Evolutionary conservation across 2,113 vertebrate species (phyloP), one percentile per base, ranked within the genome.

Genomic region (Pleuronectes platessa): DNA sequence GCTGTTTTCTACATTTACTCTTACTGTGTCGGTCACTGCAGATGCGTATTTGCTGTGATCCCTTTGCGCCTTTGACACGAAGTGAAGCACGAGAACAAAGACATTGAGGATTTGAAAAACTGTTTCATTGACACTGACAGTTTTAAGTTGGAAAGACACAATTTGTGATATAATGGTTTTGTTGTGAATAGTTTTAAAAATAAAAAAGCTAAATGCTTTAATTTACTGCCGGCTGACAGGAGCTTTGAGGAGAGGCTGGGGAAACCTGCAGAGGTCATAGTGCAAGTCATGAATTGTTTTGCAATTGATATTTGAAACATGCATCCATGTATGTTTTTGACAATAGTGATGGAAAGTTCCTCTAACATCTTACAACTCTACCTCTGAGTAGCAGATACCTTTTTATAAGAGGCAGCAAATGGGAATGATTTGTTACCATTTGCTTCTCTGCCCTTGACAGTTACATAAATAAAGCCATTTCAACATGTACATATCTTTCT

Each of bases 51-150:
- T n/a, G 20, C 40, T 66, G 61, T 59, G 42, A 67, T 66, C 6
- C 56, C n/a, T 35, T 21, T 79, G 42, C 63, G 27, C 53, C 20
- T 74, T 72, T 42, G 58, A 67, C 59, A 53, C 14, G 35, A 42
- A 51, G 37, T 27, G 35, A 37, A 62, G 49, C 24, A 37, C 1
- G 12, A 60, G 3, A 45, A 18, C 27, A 17, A 4, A 66, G 35
- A 49, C 14, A 62, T 54, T 20, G n/a, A 58, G 55, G 15, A 63
- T 49, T 40, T 24, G 18, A 60, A 61, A 7, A 40, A 40, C 4
- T 24, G 17, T 60, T 53, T 13, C 0, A 66, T 53, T 58, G 13
- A 62, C 21, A 3, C 5, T 59, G 0, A 11, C 24, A 62, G 49
- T 42, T 18, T 40, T n/a, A 40, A 12, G 1, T 11, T 59, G 24